Percentiles rank a stretch among this genome's conserved stretches.
phyloP scores from a whole-genome alignment of 2,113 vertebrate genomes.

The Fukomys damarensis region DNA sequence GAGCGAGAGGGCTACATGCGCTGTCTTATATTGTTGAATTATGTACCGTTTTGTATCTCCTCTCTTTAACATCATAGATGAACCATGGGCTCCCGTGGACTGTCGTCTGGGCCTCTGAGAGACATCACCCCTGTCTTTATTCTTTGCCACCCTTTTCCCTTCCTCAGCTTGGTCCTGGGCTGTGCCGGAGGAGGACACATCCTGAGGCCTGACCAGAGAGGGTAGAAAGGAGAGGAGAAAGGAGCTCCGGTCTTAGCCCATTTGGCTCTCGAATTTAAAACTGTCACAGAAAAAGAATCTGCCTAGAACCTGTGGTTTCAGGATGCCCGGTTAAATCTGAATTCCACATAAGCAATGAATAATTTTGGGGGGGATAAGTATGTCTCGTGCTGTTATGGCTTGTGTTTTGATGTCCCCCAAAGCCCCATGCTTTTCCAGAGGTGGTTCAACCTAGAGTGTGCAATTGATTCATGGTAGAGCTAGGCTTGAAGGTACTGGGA shows the following conservation, averaged over 20 bases:
- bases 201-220: not conserved
- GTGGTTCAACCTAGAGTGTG: no score
- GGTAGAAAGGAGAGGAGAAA: not conserved
- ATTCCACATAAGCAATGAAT: not conserved
- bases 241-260: not conserved
- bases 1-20: not conserved
- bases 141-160: not conserved
- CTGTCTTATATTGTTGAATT: not conserved
- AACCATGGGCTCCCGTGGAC: not conserved
- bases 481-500: no score
- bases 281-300: not conserved
- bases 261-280: not conserved
- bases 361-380: not conserved
- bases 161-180: not conserved
- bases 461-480: no score
- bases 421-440: no score
- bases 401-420: no score
- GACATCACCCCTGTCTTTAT: accelerated
- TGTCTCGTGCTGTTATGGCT: not conserved
- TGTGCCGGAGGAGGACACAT: not conserved
- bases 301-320: not conserved
- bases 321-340: not conserved
- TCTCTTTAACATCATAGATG: not conserved
- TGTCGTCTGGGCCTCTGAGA: not conserved
- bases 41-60: not conserved